Conservation (phyloP, 2,888 invertebrate genomes). For the Cynaeus angustus region DNA sequence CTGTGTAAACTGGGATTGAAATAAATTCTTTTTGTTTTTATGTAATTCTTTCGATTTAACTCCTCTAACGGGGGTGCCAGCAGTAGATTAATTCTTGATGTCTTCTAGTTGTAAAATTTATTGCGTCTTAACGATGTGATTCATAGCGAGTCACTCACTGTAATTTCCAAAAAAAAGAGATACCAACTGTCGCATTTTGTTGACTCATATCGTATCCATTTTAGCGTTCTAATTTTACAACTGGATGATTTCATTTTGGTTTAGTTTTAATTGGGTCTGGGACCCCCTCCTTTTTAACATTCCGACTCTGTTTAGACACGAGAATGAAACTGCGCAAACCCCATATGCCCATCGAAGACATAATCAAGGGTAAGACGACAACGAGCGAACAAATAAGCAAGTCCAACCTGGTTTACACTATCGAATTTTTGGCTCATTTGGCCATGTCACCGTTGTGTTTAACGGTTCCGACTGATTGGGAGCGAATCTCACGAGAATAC, state of each 20-base stretch:
- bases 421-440: constrained; percentile 73
- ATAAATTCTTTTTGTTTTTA: constrained; percentile 38
- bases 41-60: constrained; percentile 44
- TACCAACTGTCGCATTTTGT: background rate
- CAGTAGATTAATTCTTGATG: background rate
- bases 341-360: constrained; percentile 65
- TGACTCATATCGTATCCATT: background rate
- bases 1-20: constrained; percentile 46
- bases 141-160: constrained; percentile 3
- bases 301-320: constrained; percentile 36
- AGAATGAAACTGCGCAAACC: constrained; percentile 65
- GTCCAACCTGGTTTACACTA: constrained; percentile 63
- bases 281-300: constrained; percentile 38
- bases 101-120: background rate
- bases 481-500: constrained; percentile 72
- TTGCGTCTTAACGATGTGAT: background rate
- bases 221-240: constrained; percentile 14
- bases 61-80: constrained; percentile 30
- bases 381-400: constrained; percentile 49
- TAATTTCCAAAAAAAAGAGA: background rate
- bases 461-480: constrained; percentile 73
- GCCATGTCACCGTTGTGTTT: constrained; percentile 75
- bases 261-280: constrained; percentile 9
- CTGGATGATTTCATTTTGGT: constrained; percentile 12
- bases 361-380: constrained; percentile 63